A percentile compares a stretch with the other conserved stretches of the same genome.
Evolutionary conservation across 2,113 vertebrate species (phyloP).

Genomic region (Boleophthalmus pectinirostris): DNA sequence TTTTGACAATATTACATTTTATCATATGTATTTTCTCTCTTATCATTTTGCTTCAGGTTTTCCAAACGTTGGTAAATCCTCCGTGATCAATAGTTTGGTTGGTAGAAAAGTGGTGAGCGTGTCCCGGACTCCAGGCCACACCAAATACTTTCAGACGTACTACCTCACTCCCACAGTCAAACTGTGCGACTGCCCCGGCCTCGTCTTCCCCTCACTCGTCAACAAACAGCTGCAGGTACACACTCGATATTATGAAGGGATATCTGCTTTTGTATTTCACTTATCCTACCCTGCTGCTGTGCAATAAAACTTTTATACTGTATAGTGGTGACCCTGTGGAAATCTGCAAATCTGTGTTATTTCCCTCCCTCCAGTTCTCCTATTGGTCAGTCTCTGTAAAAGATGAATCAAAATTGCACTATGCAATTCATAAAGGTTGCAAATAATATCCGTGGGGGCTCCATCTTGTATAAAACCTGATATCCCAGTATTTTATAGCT

Average conservation of each 20-base stretch:
- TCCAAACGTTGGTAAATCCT: conserved; percentile 92
- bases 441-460: no score
- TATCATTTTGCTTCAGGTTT: conserved; percentile 73
- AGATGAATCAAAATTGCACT: no score
- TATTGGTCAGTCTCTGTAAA: no score
- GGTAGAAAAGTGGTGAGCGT: conserved; percentile 91
- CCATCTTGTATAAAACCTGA: no score
- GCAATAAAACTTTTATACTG: background rate
- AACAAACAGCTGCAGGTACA: conserved; percentile 84
- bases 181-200: conserved; percentile 90
- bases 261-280: background rate
- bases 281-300: background rate
- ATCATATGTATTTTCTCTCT: background rate
- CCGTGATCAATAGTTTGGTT: conserved; percentile 88
- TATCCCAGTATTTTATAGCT: no score
- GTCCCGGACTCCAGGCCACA: conserved; percentile 92
- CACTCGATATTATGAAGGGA: no score
- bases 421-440: no score
- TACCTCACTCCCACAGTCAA: conserved; percentile 89
- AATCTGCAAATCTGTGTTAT: no score
- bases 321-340: no score
- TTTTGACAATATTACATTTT: background rate
- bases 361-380: no score
- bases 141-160: conserved; percentile 96
- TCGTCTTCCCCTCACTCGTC: conserved; percentile 88